phyloP scores from a whole-genome alignment of 2,888 invertebrate genomes.

The Gymnosoma rotundatum region DNA sequence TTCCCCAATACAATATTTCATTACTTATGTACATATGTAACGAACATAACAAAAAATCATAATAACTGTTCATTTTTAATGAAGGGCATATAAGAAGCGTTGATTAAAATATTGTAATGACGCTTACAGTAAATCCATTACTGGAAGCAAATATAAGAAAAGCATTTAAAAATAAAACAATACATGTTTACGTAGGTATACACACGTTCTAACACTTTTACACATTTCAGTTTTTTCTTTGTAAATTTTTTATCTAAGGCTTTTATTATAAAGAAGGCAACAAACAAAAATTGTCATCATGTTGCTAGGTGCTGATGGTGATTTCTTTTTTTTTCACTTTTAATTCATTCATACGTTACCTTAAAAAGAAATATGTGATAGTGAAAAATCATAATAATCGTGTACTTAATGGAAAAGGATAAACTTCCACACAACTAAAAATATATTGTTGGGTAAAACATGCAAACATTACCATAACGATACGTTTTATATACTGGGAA shows the following conservation, averaged over 20 bases:
- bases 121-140: neutral
- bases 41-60: neutral
- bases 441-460: neutral
- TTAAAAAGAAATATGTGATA: neutral
- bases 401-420: constrained; percentile 18
- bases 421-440: neutral
- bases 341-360: neutral
- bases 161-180: neutral
- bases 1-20: too few relatives aligned
- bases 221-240: neutral
- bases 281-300: constrained; percentile 16
- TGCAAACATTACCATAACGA: neutral
- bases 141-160: constrained; percentile 1
- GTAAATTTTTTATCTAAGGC: neutral
- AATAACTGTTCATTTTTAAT: neutral
- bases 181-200: neutral
- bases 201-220: too few relatives aligned
- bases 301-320: neutral
- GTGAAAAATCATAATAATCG: constrained; percentile 29
- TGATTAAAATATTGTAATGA: neutral
- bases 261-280: neutral
- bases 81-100: neutral
- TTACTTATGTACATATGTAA: too few relatives aligned
- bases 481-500: neutral
- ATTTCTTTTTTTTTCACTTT: neutral